Conservation (phyloP, 2,888 invertebrate species). For the Tachina grossa region DNA sequence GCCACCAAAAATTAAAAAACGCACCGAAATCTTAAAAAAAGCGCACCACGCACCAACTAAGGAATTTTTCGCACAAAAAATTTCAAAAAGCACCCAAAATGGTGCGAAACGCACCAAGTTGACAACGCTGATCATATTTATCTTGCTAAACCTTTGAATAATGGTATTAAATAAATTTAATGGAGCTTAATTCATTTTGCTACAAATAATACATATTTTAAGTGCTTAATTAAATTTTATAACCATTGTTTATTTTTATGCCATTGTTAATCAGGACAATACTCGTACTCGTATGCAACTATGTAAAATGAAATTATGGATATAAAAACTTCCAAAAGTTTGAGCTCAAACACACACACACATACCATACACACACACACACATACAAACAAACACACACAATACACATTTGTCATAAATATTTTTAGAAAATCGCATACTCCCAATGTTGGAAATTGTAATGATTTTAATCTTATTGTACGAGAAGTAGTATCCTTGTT, state of each 20-base stretch:
- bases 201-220: conserved; percentile 6
- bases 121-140: too few species aligned
- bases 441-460: background rate
- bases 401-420: background rate
- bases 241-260: conserved; percentile 14
- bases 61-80: too few species aligned
- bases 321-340: conserved; percentile 10
- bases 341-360: background rate
- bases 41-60: too few species aligned
- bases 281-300: too few species aligned
- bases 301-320: background rate
- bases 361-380: background rate
- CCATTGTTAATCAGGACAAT: background rate
- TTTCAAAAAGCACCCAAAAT: too few species aligned
- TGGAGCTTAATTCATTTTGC: background rate
- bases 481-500: conserved; percentile 16
- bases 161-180: background rate
- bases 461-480: conserved; percentile 3
- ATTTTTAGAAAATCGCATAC: background rate
- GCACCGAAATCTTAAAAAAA: too few species aligned
- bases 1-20: too few species aligned
- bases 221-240: background rate
- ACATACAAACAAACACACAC: background rate
- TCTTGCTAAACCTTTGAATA: background rate
- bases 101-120: too few species aligned